Evolutionary conservation across 2,888 invertebrate species (phyloP), one percentile per base, ranked within the genome.

Genomic region (Apamea sordens): DNA sequence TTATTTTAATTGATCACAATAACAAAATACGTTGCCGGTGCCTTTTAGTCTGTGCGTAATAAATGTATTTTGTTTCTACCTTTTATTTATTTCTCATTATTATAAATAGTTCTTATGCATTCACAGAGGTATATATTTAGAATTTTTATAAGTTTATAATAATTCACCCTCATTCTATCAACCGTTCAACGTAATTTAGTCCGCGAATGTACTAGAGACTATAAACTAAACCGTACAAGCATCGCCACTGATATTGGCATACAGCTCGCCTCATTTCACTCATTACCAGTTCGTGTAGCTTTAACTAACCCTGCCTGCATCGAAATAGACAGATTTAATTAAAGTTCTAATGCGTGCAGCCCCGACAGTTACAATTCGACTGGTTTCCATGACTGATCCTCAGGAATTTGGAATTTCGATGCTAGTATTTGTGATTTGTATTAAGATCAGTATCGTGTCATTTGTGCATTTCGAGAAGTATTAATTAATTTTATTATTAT

Each of bases 221-320:
- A 59, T 74, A 47, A 83, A 84, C 67, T 21, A 59, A 53, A 56
- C 28, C 8, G 11, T 44, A 61, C 59, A 53, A 61, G 24, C 56
- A 63, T 75, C 24, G 59, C 44, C 44, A 83, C 82, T 82, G 68
- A 63, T 85, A 81, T 75, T 85, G 83, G 63, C 85, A 67, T 36
- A 85, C 53, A 64, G 64, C 32, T 61, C 21, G 68, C 24, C 63
- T 69, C 76, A 86, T 82, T 83, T 86, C 73, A 86, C 69, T 82
- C 82, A 76, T 85, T 82, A 76, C 36, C 59, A 65, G 53, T 59
- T 36, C 56, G 59, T 73, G 83, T 77, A 71, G 73, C 65, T 73
- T 77, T 63, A 86, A 82, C 70, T 63, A 76, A 84, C 77, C 61
- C 70, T 56, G 85, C 36, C 41, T 50, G 69, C 64, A 70, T 71